These are phyloP conservation scores for Tichodroma muraria DNA, from an alignment of 2,113 vertebrate genomes.

Conservation along the genomic window DNA sequence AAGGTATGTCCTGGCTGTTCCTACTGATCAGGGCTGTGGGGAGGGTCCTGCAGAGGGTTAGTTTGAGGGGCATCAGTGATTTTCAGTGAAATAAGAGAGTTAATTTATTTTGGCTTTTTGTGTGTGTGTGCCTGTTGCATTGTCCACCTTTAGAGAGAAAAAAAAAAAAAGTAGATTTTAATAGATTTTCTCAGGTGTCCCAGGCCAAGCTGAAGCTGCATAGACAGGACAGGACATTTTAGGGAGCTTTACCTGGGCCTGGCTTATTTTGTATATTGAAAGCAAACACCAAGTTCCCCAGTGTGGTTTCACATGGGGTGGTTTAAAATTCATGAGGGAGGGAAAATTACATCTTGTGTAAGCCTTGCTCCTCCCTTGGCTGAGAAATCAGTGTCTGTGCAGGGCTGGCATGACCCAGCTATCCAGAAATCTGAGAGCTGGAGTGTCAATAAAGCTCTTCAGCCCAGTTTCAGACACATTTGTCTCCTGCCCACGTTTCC, in stretches of 20 bases:
- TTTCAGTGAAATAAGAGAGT: neutral
- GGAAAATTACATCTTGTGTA: neutral
- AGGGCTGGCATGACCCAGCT: neutral
- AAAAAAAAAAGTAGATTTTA: neutral
- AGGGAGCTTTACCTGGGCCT: neutral
- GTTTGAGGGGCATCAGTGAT: neutral
- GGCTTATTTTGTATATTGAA: neutral
- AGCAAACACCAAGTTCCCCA: neutral
- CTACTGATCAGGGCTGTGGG: neutral
- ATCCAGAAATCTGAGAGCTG: neutral
- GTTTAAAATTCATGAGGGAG: neutral
- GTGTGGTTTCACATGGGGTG: neutral
- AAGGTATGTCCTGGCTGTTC: constrained; percentile 74
- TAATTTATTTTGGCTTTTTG: neutral
- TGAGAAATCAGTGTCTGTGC: neutral
- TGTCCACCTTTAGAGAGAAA: neutral
- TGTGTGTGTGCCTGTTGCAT: neutral
- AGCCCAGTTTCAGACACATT: neutral
- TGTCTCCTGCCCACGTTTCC: neutral
- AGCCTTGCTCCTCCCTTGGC: neutral
- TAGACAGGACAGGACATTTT: neutral
- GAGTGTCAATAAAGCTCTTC: neutral
- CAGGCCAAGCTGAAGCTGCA: neutral
- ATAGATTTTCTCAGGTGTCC: neutral
- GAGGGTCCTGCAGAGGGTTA: neutral